Conservation (phyloP, 2,888 invertebrate species). For the Oscheius myriophilus region DNA sequence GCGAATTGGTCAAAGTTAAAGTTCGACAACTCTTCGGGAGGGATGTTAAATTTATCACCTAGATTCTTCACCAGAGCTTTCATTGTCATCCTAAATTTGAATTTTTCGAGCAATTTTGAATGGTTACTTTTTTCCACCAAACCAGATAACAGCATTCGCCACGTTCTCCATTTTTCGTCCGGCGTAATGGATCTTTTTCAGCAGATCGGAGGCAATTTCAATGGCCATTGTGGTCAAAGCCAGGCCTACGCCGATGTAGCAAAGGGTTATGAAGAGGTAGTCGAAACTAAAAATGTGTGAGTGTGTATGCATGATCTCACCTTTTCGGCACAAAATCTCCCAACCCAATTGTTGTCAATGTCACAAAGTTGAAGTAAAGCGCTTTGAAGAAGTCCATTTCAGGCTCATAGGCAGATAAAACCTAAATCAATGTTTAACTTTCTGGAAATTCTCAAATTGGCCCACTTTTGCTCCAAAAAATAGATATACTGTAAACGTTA, state of each 20-base stretch:
- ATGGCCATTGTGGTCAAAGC: constrained; percentile 66
- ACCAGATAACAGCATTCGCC: constrained; percentile 64
- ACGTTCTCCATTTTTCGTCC: constrained; percentile 67
- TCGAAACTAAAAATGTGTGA: constrained; percentile 60
- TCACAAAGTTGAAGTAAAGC: constrained; percentile 68
- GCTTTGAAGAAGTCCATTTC: constrained; percentile 69
- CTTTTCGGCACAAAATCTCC: constrained; percentile 67
- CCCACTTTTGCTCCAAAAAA: constrained; percentile 55
- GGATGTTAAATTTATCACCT: constrained; percentile 67
- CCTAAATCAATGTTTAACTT: constrained; percentile 28
- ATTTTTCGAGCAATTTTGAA: not conserved
- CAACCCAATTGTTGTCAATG: constrained; percentile 63
- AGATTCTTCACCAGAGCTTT: constrained; percentile 65
- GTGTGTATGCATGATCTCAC: constrained; percentile 32
- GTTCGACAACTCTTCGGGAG: constrained; percentile 55
- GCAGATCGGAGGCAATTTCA: constrained; percentile 63
- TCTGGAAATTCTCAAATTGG: not conserved
- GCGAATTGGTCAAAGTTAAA: constrained; percentile 66
- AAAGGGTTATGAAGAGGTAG: constrained; percentile 60
- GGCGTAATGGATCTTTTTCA: constrained; percentile 65
- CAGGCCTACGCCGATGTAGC: constrained; percentile 64
- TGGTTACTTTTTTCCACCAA: constrained; percentile 65
- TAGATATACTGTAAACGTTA: constrained; percentile 60
- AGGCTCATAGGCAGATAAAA: constrained; percentile 63
- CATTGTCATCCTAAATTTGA: constrained; percentile 60